phyloP scores from a whole-genome alignment of 2,888 invertebrate genomes.

The Eurytoma adleriae region DNA sequence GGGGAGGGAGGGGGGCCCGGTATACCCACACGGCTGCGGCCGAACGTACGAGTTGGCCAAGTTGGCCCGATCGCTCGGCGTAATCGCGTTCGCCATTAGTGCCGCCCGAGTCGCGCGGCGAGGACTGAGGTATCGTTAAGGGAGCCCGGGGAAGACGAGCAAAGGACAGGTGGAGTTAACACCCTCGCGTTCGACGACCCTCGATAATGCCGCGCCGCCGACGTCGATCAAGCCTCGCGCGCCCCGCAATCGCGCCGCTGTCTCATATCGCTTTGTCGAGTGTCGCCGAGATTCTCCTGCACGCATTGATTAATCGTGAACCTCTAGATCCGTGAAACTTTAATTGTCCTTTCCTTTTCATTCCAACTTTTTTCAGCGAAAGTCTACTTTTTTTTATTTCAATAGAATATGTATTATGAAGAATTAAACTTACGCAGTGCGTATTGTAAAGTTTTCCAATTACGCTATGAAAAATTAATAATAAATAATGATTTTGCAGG shows the following conservation, averaged over 20 bases:
- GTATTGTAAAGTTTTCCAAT: no score
- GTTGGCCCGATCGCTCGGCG: conserved; percentile 64
- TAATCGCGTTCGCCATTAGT: conserved; percentile 70
- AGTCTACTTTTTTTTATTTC: neutral
- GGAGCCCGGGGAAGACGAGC: conserved; percentile 60
- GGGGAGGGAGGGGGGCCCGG: neutral
- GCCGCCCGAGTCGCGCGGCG: conserved; percentile 59
- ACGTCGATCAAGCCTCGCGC: conserved; percentile 32
- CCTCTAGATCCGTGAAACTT: neutral
- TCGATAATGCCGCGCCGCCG: conserved; percentile 48
- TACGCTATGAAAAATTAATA: no score
- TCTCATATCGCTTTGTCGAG: conserved; percentile 2
- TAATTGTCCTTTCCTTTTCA: neutral
- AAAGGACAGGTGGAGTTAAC: conserved; percentile 70
- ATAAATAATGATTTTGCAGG: no score
- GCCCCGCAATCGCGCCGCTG: conserved; percentile 8
- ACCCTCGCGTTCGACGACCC: conserved; percentile 64
- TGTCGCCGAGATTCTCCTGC: neutral
- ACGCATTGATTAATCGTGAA: conserved; percentile 16
- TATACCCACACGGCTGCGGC: neutral
- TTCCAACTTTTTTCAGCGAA: neutral
- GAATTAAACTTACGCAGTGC: no score
- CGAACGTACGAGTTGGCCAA: conserved; percentile 65
- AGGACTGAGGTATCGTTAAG: conserved; percentile 60
- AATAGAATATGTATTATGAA: no score